Evolutionary conservation across 2,888 invertebrate species (phyloP).

Genomic region (Sylvicola cinctus): DNA sequence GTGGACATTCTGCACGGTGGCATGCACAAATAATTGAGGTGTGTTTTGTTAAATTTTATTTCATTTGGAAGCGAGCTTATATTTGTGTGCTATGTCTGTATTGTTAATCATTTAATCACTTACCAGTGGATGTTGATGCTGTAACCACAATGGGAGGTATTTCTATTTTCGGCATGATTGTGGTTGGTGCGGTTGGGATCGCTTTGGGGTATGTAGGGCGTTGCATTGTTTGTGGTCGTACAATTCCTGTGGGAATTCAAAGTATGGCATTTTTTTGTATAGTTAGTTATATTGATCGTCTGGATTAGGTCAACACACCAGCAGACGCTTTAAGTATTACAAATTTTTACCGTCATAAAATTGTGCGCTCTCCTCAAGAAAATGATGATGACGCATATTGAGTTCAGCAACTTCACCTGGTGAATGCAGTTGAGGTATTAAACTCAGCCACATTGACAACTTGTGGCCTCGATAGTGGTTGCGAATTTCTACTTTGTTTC

Average conservation of each 20-base stretch:
- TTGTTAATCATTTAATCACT: conserved; percentile 2
- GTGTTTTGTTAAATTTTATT: no score
- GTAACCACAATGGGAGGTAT: conserved; percentile 27
- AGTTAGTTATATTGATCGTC: no score
- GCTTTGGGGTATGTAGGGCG: conserved; percentile 39
- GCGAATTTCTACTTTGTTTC: conserved; percentile 53
- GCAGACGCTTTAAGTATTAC: no score
- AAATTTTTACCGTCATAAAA: conserved; percentile 57
- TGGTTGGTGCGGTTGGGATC: conserved; percentile 25
- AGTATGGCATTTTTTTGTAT: no score
- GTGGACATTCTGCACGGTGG: conserved; percentile 46
- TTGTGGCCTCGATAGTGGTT: conserved; percentile 89
- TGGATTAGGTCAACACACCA: no score
- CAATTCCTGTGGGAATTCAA: conserved; percentile 34
- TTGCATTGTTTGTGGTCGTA: conserved; percentile 52
- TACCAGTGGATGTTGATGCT: conserved; percentile 23
- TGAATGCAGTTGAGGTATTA: conserved; percentile 74
- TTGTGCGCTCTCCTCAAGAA: conserved; percentile 57
- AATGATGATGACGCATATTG: conserved; percentile 73
- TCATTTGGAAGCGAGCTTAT: no score
- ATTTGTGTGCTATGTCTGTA: no score
- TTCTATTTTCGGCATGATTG: conserved; percentile 19
- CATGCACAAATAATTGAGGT: no score
- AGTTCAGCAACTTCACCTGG: conserved; percentile 59
- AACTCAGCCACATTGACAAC: conserved; percentile 79